Conservation (phyloP, 1,140 invertebrate species). For the Camponotus floridanus region DNA sequence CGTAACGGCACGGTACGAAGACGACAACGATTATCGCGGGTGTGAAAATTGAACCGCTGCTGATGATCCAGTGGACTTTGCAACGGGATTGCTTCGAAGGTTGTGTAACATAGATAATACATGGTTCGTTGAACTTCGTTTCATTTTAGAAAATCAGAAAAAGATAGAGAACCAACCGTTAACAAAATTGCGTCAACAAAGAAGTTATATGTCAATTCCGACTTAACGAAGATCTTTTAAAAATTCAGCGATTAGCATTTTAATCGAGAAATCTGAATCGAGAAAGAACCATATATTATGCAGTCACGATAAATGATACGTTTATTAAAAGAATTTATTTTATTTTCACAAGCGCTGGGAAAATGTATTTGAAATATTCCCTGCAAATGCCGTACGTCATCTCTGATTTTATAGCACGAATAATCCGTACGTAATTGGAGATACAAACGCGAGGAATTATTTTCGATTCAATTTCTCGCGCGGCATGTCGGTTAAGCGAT, state of each 20-base stretch:
- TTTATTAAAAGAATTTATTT: constrained; percentile 28
- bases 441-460: constrained; percentile 33
- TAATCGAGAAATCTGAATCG: background rate
- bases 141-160: background rate
- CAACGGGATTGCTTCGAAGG: constrained; percentile 9
- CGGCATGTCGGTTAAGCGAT: constrained; percentile 34
- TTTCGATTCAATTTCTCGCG: constrained; percentile 38
- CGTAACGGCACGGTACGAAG: constrained; percentile 31
- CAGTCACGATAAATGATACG: background rate
- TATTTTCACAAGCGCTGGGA: background rate
- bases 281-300: background rate
- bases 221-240: background rate
- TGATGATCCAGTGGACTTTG: constrained; percentile 30
- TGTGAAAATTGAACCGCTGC: constrained; percentile 68
- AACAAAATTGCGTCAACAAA: background rate
- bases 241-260: too few species aligned
- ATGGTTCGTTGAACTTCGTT: background rate
- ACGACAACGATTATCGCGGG: constrained; percentile 66
- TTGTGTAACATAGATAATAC: background rate
- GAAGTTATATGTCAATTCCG: background rate
- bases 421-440: constrained; percentile 44
- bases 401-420: constrained; percentile 22
- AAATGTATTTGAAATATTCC: background rate
- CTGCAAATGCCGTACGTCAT: background rate
- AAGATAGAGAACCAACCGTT: background rate